Evolutionary conservation across 2,113 vertebrate species (phyloP), one percentile per base, ranked within the genome.

Genomic region (Enhydra lutris): DNA sequence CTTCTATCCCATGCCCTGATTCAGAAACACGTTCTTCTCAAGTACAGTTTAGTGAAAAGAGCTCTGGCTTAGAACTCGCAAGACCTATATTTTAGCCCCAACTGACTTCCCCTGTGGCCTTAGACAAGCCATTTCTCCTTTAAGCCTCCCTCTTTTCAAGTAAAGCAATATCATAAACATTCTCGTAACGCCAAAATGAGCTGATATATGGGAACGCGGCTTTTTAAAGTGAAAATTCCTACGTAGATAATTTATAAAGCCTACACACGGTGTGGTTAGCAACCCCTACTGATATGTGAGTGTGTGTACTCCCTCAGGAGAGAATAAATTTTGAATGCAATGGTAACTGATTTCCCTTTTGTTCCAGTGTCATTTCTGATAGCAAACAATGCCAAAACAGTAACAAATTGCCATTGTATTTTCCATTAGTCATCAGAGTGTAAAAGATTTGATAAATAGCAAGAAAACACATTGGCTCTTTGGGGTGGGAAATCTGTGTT

Each of bases 391-490:
- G 85, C 81, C 97, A 91, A 88, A 79, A 79, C 11, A 29, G 95
- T 96, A 95, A 97, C 93, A 95, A 73, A 96, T 82, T 89, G 52
- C 76, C 76, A 42, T 21, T 57, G 94, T 63, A 31, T 85, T 88
- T 94, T 76, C 87, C 88, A 97, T 96, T 94, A 82, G 91, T 97
- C 97, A 94, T 89, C 71, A 76, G 80, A 84, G 76, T 73, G 31
- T 85, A 74, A 94, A 94, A 73, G 76, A 82, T 85, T 85, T 96
- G 97, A 97, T 96, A 94, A 97, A 96, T 39, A 94, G 61, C 0
- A 1, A 93, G 93, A 96, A 96, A 87, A 94, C 31, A 39, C 57
- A 61, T 6, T 14, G 84, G 47, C 63, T 88, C 69, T 90, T 93
- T 4, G 5, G 24, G n/a, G 59, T 79, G 39, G 93, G 71, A 93